Evolutionary conservation across 2,113 vertebrate genomes (phyloP).

Genomic region (Motacilla alba): DNA sequence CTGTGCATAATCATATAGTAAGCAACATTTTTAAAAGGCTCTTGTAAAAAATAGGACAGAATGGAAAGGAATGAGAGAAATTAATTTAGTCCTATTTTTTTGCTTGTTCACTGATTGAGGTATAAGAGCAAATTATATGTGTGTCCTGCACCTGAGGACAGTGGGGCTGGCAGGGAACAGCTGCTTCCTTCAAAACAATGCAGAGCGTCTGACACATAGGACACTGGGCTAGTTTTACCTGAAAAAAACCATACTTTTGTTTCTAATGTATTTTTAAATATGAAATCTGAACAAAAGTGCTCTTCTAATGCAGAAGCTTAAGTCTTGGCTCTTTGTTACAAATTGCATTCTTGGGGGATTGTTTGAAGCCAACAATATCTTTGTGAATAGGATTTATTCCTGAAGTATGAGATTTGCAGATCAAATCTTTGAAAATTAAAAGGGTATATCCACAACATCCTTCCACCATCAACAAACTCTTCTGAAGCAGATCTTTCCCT

Average conservation of each 20-base stretch:
- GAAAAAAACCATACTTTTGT: not conserved
- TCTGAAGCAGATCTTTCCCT: not conserved
- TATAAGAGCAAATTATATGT: slow-evolving; percentile 52
- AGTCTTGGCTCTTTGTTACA: not conserved
- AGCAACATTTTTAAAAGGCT: slow-evolving; percentile 74
- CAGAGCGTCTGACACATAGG: not conserved
- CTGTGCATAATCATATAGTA: slow-evolving; percentile 70
- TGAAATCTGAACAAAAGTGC: not conserved
- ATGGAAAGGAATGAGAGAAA: slow-evolving; percentile 25
- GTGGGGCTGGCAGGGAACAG: not conserved
- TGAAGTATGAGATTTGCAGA: not conserved
- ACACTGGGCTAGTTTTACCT: not conserved
- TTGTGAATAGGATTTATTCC: not conserved
- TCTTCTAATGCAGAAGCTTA: not conserved
- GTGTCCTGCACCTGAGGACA: slow-evolving; percentile 71
- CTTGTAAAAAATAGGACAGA: slow-evolving; percentile 70
- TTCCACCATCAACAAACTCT: not conserved
- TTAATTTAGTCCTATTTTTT: slow-evolving; percentile 77
- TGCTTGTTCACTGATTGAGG: slow-evolving; percentile 58
- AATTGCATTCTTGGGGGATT: not conserved
- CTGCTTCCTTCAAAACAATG: not conserved
- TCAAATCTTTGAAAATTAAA: not conserved
- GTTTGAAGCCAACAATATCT: not conserved
- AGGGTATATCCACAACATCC: not conserved
- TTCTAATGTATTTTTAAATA: not conserved